Evolutionary conservation across 2,888 invertebrate genomes (phyloP), one percentile per base, ranked within the genome.

Genomic region (Macrophya alboannulata): DNA sequence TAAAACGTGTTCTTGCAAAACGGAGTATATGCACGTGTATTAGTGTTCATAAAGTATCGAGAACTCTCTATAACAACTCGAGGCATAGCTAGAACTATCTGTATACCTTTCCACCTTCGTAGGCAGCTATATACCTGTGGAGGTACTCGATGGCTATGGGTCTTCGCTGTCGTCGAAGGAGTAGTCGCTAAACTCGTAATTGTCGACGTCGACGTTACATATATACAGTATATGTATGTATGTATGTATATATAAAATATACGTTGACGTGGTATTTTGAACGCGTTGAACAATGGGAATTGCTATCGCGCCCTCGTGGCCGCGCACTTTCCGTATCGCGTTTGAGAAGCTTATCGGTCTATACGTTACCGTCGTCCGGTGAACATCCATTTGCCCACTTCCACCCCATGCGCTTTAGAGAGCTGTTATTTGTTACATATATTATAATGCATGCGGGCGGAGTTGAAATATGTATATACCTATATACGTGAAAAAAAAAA

Each of bases 281-380:
- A 55, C 55, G 55, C 55, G 6, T 55, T 55, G 55, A 51, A 77
- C 76, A 77, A 59, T 62, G 40, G 55, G 51, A 40, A 59, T 59
- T 62, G 79, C 37, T 79, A 79, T 79, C 79, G 62, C 59, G 79
- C 79, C 79, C 79, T 79, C 59, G 59, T 40, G 31, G 31, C 72
- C 72, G 72, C 72, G 72, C 45, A 74, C 51, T 79, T 79, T 79
- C 79, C 79, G 62, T 79, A 79, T 79, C 79, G 62, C 79, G n/a
- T 9, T 8, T 25, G 25, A 48, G 51, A 55, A 77, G 76, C 76
- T 77, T 77, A 77, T 77, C 76, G 48, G 45, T 74, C 55, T 48
- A 10, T 59, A 40, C 59, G 31, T 31, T 40, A 45, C 31, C 76
- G 45, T 31, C 76, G 76, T 51, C 51, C 76, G 76, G 76, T 17